Conservation (phyloP, 2,797 vertebrate species). For the Lacerta viridis region DNA sequence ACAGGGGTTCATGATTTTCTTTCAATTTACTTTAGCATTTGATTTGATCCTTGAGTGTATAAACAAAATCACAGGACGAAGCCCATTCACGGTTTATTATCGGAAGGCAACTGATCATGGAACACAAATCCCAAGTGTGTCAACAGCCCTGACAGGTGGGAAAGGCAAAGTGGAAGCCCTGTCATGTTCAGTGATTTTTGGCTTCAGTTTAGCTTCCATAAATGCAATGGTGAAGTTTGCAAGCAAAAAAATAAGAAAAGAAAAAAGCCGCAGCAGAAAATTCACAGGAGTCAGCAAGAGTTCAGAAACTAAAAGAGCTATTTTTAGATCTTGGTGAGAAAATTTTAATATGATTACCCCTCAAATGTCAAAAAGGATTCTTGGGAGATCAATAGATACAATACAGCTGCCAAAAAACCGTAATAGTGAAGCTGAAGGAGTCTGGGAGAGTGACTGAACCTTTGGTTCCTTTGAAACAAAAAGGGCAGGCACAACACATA, state of each 20-base stretch:
- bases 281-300: slow-evolving; percentile 37
- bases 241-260: too few relatives aligned
- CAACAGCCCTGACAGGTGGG: neutral
- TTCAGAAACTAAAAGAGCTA: slow-evolving; percentile 26
- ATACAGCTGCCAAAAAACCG: neutral
- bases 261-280: slow-evolving; percentile 23
- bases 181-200: slow-evolving; percentile 18
- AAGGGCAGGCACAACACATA: neutral
- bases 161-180: slow-evolving; percentile 7
- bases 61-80: neutral
- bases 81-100: neutral
- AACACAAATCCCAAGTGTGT: neutral
- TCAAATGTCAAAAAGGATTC: slow-evolving; percentile 6
- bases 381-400: slow-evolving; percentile 9
- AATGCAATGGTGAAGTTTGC: neutral
- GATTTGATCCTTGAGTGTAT: neutral
- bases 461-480: neutral
- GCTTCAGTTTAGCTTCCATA: slow-evolving; percentile 22
- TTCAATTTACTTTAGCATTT: neutral
- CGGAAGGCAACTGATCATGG: neutral
- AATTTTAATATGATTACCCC: neutral
- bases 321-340: slow-evolving; percentile 13
- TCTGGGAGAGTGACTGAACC: neutral
- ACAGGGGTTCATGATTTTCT: neutral
- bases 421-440: neutral